Evolutionary conservation across 2,113 vertebrate species (phyloP).

Genomic region (Ptychochromis oligacanthus): DNA sequence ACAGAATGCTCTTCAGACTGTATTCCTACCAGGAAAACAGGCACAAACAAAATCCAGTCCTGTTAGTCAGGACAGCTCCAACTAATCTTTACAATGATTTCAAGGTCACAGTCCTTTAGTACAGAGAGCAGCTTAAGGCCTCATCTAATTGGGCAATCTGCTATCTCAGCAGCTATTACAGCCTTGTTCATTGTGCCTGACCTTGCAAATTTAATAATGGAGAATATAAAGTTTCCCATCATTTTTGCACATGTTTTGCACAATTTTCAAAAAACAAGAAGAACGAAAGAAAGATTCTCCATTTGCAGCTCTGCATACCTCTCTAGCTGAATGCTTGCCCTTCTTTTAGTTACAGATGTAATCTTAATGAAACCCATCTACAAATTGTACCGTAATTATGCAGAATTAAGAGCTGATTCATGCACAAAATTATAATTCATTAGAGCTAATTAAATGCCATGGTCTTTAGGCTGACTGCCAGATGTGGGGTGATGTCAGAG

Average conservation of each 20-base stretch:
- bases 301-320: constrained; percentile 25
- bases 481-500: constrained; percentile 65
- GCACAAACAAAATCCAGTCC: constrained; percentile 22
- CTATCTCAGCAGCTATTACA: constrained; percentile 58
- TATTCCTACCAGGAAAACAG: constrained; percentile 9
- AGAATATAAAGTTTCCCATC: constrained; percentile 46
- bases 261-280: constrained; percentile 43
- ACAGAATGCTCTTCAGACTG: constrained; percentile 10
- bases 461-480: constrained; percentile 69
- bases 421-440: constrained; percentile 76
- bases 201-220: constrained; percentile 69
- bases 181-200: constrained; percentile 50
- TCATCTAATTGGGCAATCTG: constrained; percentile 63
- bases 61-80: constrained; percentile 35
- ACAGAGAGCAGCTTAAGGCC: constrained; percentile 47
- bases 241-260: constrained; percentile 11
- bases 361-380: constrained; percentile 57
- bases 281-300: constrained; percentile 12
- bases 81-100: constrained; percentile 62
- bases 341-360: constrained; percentile 37
- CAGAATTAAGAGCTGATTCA: constrained; percentile 69
- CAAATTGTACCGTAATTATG: constrained; percentile 70
- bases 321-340: constrained; percentile 58
- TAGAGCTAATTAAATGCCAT: constrained; percentile 67
- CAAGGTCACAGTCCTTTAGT: constrained; percentile 62